Conservation (phyloP, 2,113 vertebrate genomes). For the Cheilinus undulatus region DNA sequence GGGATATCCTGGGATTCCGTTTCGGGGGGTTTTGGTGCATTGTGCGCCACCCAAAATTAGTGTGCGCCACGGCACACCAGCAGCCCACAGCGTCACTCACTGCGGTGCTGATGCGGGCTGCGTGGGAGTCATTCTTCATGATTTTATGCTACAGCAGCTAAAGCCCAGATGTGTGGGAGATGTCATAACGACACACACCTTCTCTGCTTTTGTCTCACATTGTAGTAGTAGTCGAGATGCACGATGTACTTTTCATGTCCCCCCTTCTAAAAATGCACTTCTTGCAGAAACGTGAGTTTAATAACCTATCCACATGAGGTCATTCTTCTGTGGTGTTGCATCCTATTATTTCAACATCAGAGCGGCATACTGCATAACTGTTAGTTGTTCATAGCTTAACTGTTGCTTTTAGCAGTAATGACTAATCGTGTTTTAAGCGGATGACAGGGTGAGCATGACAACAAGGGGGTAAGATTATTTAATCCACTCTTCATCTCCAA, state of each 20-base stretch:
- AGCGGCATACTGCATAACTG: neutral
- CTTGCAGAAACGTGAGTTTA: neutral
- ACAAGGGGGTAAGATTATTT: conserved; percentile 5
- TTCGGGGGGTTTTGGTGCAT: conserved; percentile 76
- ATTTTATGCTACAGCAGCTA: conserved; percentile 7
- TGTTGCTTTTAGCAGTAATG: neutral
- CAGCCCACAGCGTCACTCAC: conserved; percentile 43
- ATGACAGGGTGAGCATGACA: neutral
- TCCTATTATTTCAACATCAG: conserved; percentile 5
- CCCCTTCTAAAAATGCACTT: neutral
- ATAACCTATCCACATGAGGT: conserved; percentile 3
- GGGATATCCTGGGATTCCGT: conserved; percentile 84
- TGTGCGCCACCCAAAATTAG: conserved; percentile 70
- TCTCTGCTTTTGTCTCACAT: neutral
- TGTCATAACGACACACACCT: neutral
- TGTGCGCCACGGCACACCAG: conserved; percentile 64
- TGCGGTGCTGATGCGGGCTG: conserved; percentile 72
- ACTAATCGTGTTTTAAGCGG: neutral
- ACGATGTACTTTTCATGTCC: neutral
- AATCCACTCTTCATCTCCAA: conserved; percentile 46
- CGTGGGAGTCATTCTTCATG: conserved; percentile 50
- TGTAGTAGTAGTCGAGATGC: neutral
- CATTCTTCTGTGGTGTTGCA: conserved; percentile 4
- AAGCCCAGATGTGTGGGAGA: conserved; percentile 36
- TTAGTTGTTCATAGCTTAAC: neutral